phyloP scores from a whole-genome alignment of 1,140 invertebrate genomes.

The Drosophila persimilis region DNA sequence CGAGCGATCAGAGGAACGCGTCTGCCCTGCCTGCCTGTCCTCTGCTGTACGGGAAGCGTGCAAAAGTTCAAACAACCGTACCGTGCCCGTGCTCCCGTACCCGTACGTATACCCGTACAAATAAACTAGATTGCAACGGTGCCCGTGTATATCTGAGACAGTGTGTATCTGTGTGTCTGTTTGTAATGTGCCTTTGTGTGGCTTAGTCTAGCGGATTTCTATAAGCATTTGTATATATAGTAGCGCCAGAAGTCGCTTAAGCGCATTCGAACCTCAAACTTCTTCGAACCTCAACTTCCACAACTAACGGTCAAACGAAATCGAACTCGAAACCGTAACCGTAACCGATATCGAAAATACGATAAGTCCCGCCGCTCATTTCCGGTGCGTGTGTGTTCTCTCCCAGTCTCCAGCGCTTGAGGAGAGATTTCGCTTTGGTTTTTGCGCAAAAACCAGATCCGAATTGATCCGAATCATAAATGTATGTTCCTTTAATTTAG shows the following conservation, averaged over 20 bases:
- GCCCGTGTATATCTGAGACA: slow-evolving; percentile 16
- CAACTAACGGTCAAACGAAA: slow-evolving; percentile 48
- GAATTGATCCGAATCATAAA: slow-evolving; percentile 21
- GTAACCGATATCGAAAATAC: slow-evolving; percentile 9
- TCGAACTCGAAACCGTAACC: slow-evolving; percentile 11
- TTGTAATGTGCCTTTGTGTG: slow-evolving; percentile 23
- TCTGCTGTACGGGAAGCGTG: slow-evolving; percentile 28
- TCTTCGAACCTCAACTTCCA: slow-evolving; percentile 41
- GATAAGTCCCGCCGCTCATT: slow-evolving; percentile 39
- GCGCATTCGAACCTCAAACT: slow-evolving; percentile 68
- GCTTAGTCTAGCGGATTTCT: slow-evolving; percentile 54
- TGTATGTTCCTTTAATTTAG: slow-evolving; percentile 30
- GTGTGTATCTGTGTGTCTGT: slow-evolving; percentile 25
- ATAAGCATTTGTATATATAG: slow-evolving; percentile 69
- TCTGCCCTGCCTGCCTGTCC: slow-evolving; percentile 10
- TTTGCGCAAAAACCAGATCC: neutral
- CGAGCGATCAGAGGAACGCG: slow-evolving; percentile 40
- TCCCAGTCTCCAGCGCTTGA: neutral
- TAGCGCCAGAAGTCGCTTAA: slow-evolving; percentile 65
- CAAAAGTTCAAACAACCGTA: slow-evolving; percentile 68
- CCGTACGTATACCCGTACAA: slow-evolving; percentile 27
- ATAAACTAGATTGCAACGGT: slow-evolving; percentile 75
- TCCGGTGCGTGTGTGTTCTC: slow-evolving; percentile 48
- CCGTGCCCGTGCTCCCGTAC: too few species aligned
- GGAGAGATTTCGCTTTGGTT: slow-evolving; percentile 2